A percentile compares a stretch with the other conserved stretches of the same genome.
These are phyloP conservation scores for Amphilophus citrinellus DNA, from an alignment of 2,113 vertebrate species.

Conservation along the genomic window DNA sequence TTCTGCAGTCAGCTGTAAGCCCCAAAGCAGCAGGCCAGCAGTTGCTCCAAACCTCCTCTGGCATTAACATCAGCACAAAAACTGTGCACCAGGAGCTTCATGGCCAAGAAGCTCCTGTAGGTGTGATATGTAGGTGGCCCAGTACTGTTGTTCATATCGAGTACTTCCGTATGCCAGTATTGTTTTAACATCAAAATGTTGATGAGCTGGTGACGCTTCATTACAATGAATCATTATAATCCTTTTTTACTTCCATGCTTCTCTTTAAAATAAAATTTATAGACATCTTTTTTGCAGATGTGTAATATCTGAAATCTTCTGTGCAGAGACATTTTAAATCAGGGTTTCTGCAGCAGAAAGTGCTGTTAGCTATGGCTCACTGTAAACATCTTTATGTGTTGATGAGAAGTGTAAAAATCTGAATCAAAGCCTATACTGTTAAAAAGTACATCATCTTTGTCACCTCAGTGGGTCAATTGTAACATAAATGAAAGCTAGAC, in stretches of 20 bases:
- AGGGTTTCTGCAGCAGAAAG: not conserved
- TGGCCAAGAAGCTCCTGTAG: not conserved
- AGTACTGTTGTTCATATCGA: not conserved
- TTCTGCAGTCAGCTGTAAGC: too few relatives aligned
- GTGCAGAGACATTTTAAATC: not conserved
- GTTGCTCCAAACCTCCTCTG: too few relatives aligned
- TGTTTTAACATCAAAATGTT: too few relatives aligned
- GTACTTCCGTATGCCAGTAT: too few relatives aligned
- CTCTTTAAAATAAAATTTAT: not conserved
- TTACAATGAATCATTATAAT: too few relatives aligned
- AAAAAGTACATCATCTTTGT: too few relatives aligned
- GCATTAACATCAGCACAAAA: too few relatives aligned
- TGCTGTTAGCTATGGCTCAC: not conserved
- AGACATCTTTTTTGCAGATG: not conserved
- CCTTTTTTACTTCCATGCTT: not conserved
- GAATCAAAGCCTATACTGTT: not conserved
- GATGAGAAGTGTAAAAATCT: not conserved
- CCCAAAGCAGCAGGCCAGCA: too few relatives aligned
- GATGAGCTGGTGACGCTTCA: too few relatives aligned
- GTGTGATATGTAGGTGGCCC: not conserved
- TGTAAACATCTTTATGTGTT: not conserved
- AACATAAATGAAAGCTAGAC: not conserved
- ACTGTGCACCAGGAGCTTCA: not conserved
- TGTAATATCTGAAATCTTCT: not conserved
- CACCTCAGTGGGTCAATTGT: not conserved